Percentiles rank a stretch among this genome's conserved stretches.
phyloP scores from a whole-genome alignment of 2,797 vertebrate genomes.

The Artibeus jamaicensis region DNA sequence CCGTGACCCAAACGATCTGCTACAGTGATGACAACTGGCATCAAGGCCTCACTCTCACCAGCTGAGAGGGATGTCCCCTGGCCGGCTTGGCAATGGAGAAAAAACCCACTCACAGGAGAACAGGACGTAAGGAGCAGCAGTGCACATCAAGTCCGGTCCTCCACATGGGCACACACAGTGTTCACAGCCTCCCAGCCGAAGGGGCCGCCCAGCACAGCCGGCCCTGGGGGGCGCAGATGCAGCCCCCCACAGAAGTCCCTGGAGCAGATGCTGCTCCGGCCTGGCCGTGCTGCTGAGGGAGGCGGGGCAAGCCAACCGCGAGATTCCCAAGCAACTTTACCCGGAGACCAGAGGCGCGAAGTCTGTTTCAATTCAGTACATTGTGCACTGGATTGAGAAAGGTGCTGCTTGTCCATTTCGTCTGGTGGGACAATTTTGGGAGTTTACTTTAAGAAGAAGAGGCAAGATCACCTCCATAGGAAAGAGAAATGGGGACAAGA shows the following conservation, averaged over 20 bases:
- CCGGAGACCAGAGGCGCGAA: background rate
- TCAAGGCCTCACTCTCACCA: background rate
- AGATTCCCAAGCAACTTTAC: constrained; percentile 21
- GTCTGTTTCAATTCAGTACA: background rate
- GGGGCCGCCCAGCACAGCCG: background rate
- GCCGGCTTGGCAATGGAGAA: background rate
- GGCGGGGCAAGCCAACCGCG: background rate
- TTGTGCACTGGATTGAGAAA: background rate
- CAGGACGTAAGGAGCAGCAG: background rate
- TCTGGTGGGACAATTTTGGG: background rate
- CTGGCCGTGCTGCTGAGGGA: background rate
- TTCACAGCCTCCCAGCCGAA: background rate
- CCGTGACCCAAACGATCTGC: background rate
- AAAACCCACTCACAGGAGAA: background rate
- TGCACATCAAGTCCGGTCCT: background rate
- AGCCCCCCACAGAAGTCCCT: background rate
- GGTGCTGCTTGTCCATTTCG: background rate
- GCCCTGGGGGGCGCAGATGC: background rate
- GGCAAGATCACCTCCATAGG: background rate
- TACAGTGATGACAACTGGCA: background rate
- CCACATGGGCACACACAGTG: background rate
- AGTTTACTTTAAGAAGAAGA: constrained; percentile 46
- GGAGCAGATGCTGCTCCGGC: background rate
- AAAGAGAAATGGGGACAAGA: constrained; percentile 26
- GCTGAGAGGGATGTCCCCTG: background rate